Percentiles rank a stretch among this genome's conserved stretches.
phyloP scores from a whole-genome alignment of 2,888 invertebrate genomes.

The Itoplectis maculator region DNA sequence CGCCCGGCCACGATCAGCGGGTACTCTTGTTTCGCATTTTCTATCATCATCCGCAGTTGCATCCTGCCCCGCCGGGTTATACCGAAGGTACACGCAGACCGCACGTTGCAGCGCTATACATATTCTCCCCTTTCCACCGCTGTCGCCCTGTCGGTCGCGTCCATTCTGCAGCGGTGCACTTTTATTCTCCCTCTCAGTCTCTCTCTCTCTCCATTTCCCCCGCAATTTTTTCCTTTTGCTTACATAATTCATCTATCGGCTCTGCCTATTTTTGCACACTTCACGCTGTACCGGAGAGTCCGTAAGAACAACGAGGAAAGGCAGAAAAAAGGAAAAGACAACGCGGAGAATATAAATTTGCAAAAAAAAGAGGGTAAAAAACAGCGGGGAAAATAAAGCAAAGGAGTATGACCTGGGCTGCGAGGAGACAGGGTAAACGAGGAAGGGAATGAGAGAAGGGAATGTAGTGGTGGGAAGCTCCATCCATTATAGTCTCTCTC shows the following conservation, averaged over 20 bases:
- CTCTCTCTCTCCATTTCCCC: conserved; percentile 7
- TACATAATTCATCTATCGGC: conserved; percentile 58
- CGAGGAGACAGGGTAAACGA: conserved; percentile 14
- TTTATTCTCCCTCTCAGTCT: conserved; percentile 1
- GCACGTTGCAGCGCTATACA: conserved; percentile 4
- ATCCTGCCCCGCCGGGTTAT: conserved; percentile 10
- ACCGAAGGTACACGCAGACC: conserved; percentile 13
- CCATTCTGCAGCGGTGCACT: conserved; percentile 27
- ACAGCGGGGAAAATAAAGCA: conserved; percentile 15
- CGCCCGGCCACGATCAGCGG: not conserved
- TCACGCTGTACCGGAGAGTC: conserved; percentile 43
- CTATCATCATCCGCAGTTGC: conserved; percentile 12
- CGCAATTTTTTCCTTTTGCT: conserved; percentile 34
- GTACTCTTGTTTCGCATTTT: conserved; percentile 42
- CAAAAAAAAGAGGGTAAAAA: conserved; percentile 6
- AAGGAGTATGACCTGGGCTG: not conserved
- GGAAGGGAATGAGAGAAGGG: conserved; percentile 26
- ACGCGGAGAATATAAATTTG: not conserved
- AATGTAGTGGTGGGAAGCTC: conserved; percentile 45
- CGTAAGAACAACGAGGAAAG: not conserved
- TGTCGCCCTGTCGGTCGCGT: not conserved
- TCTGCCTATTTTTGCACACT: conserved; percentile 40
- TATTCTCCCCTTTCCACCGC: not conserved
- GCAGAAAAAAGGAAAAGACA: not conserved
- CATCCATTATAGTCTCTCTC: conserved; percentile 56